Evolutionary conservation across 2,888 invertebrate genomes (phyloP), one percentile per base, ranked within the genome.

Genomic region (Melanostoma scalare): DNA sequence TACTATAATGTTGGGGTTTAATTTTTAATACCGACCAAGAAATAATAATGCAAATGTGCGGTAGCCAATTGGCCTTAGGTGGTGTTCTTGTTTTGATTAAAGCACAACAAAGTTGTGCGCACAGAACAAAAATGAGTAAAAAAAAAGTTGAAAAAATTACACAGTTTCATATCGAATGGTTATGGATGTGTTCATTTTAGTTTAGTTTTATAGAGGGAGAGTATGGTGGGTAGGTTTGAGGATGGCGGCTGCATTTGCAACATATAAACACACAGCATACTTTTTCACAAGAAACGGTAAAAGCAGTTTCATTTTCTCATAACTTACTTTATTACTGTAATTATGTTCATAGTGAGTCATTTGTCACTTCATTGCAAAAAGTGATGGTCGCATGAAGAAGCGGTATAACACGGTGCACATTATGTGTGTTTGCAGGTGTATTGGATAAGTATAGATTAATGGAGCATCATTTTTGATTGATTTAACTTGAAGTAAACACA

Each of bases 51-150:
- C 81, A 81, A 86, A 86, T 85, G 79, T 86, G 86, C 82, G 74
- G 86, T 86, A 86, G 86, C 86, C 85, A 81, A 31, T 76, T 85
- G 65, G 73, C 86, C 82, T 74, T 48, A 86, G 86, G 86, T 80
- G 78, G 76, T 86, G 86, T 72, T 86, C 86, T 86, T 86, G 85
- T 86, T 86, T 86, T 80, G 84, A 81, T 85, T 69, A 67, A 74
- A 79, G 8, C 8, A 50, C 46, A 69, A 84, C 79, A 75, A 67
- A 75, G 71, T 67, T 84, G 48, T 30, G 50, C 60, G 55, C 69
- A 72, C 61, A 42, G 48, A 82, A 35, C 33, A 48, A 20, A 20
- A 20, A 20, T 20, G 20, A 20, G 20, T 20, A 20, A 20, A 20
- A 20, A 20, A 20, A 20, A 20, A 20, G 0, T 20, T 20, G 20